These are phyloP conservation scores for Cheilinus undulatus DNA, from an alignment of 2,113 vertebrate genomes.

Conservation along the genomic window DNA sequence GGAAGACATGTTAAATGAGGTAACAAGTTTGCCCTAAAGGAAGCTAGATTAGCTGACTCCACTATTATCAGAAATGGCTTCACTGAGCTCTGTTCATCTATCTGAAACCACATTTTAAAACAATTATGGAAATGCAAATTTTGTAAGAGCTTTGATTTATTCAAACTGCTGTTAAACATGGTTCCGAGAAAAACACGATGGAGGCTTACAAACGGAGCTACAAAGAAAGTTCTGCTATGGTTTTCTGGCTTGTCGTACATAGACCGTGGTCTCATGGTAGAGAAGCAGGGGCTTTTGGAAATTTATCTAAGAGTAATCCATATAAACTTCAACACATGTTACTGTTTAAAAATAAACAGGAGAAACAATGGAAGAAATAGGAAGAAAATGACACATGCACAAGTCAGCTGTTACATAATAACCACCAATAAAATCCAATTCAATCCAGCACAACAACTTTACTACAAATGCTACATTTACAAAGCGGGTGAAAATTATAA, in stretches of 20 bases:
- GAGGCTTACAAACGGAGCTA: conserved; percentile 12
- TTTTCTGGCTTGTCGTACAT: conserved; percentile 42
- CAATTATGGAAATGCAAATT: conserved; percentile 54
- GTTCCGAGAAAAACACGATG: conserved; percentile 9
- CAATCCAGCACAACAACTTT: too few species aligned
- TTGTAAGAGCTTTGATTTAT: conserved; percentile 23
- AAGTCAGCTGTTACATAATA: too few species aligned
- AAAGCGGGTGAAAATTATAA: too few species aligned
- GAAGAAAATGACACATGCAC: too few species aligned
- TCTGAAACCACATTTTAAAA: conserved; percentile 43
- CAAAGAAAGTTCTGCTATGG: conserved; percentile 14
- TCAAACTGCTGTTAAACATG: conserved; percentile 19
- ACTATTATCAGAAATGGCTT: conserved; percentile 39
- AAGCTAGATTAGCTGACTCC: conserved; percentile 23
- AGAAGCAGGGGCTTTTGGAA: too few species aligned
- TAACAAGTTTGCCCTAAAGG: conserved; percentile 30
- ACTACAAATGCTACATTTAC: too few species aligned
- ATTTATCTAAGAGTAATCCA: too few species aligned
- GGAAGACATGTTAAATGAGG: conserved; percentile 37
- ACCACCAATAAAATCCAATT: too few species aligned
- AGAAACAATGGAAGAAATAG: too few species aligned
- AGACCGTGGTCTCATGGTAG: conserved; percentile 34
- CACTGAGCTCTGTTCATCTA: conserved; percentile 27
- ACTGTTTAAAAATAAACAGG: too few species aligned
- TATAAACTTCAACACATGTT: too few species aligned